phyloP scores from a whole-genome alignment of 1,140 invertebrate genomes.

The Aphidius ervi region DNA sequence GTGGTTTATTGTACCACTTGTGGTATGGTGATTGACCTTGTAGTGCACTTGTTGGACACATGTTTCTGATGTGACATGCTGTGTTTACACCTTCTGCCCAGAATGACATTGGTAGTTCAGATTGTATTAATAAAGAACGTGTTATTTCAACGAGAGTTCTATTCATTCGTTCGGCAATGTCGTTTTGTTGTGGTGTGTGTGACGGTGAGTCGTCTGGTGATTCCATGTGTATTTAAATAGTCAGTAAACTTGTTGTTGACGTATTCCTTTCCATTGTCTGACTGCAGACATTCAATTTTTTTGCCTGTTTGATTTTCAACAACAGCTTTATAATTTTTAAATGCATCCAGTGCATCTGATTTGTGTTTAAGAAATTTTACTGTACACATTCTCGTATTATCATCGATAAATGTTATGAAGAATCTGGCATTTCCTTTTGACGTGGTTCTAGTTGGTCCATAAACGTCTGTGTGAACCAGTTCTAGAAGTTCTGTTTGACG shows the following conservation, averaged over 20 bases:
- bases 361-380: constrained; percentile 44
- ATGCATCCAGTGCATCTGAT: constrained; percentile 34
- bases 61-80: constrained; percentile 25
- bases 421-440: constrained; percentile 41
- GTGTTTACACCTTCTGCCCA: constrained; percentile 27
- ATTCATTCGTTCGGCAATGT: constrained; percentile 33
- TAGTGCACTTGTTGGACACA: constrained; percentile 21
- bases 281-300: constrained; percentile 34
- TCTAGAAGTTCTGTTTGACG: constrained; percentile 25
- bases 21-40: background rate
- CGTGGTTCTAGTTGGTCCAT: constrained; percentile 42
- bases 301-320: constrained; percentile 37
- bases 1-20: background rate
- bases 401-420: constrained; percentile 49
- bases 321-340: constrained; percentile 35
- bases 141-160: constrained; percentile 21
- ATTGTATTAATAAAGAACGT: constrained; percentile 26
- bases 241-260: constrained; percentile 33
- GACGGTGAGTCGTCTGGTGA: constrained; percentile 32
- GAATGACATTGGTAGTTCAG: constrained; percentile 18
- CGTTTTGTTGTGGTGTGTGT: constrained; percentile 40
- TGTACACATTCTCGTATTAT: constrained; percentile 40
- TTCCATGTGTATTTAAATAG: constrained; percentile 35
- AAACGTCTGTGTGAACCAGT: constrained; percentile 43
- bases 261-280: constrained; percentile 49